These are phyloP conservation scores for Knipowitschia caucasica DNA, from an alignment of 2,797 vertebrate genomes.

Conservation along the genomic window DNA sequence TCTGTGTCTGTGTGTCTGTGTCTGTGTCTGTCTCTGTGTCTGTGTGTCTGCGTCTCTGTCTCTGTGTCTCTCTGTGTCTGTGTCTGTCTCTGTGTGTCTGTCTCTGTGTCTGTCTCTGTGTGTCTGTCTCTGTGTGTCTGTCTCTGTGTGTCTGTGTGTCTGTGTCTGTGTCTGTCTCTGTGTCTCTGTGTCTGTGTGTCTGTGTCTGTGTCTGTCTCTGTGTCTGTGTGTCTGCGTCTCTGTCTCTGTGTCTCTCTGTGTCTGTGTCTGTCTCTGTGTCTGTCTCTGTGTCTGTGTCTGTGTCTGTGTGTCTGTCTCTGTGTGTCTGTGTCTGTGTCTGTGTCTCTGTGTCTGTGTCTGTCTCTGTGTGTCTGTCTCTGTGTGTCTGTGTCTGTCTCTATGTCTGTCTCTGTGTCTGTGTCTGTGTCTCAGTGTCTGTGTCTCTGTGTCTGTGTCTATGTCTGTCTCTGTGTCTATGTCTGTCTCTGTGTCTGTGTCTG, in stretches of 20 bases:
- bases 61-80: too few relatives aligned
- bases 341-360: constrained; percentile 7
- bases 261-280: constrained; percentile 79
- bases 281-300: constrained; percentile 29
- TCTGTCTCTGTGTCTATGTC: constrained; percentile 86
- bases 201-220: constrained; percentile 65
- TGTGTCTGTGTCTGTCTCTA: not conserved
- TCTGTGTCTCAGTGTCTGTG: constrained; percentile 47
- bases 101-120: constrained; percentile 83
- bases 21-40: constrained; percentile 79
- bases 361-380: not conserved
- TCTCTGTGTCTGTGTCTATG: not conserved
- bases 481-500: not conserved
- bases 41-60: too few relatives aligned
- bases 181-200: not conserved
- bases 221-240: constrained; percentile 82
- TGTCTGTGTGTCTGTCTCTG: constrained; percentile 6
- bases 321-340: not conserved
- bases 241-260: not conserved
- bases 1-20: not conserved
- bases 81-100: not conserved
- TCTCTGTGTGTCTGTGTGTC: not conserved
- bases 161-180: constrained; percentile 82
- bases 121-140: constrained; percentile 57
- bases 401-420: constrained; percentile 84